These are phyloP conservation scores for Triplophysa tibetana DNA, from an alignment of 2,113 vertebrate genomes.

Conservation along the genomic window DNA sequence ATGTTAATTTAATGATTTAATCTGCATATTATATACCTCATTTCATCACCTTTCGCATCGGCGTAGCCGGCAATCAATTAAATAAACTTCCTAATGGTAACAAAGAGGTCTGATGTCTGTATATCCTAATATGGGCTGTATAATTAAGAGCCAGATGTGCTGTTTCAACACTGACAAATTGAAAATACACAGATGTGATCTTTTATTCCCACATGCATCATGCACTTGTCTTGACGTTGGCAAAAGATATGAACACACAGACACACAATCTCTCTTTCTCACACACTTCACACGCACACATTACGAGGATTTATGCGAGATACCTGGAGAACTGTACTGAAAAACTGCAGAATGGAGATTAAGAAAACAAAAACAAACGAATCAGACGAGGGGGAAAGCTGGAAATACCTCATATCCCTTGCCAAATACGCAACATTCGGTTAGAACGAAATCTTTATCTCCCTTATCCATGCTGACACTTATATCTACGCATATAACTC, in stretches of 20 bases:
- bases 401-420: slow-evolving; percentile 35
- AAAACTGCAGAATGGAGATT: slow-evolving; percentile 30
- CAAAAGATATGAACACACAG: not conserved
- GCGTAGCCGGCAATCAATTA: not conserved
- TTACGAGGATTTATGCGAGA: slow-evolving; percentile 33
- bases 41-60: no score
- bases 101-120: slow-evolving; percentile 37
- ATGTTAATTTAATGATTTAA: not conserved
- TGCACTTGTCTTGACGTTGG: slow-evolving; percentile 35
- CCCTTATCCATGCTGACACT: slow-evolving; percentile 11
- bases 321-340: slow-evolving; percentile 29
- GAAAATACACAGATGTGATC: slow-evolving; percentile 41
- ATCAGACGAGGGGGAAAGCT: not conserved
- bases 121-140: not conserved
- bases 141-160: slow-evolving; percentile 49
- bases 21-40: not conserved
- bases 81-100: not conserved
- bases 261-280: slow-evolving; percentile 6
- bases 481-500: slow-evolving; percentile 28
- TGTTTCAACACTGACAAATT: slow-evolving; percentile 32
- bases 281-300: slow-evolving; percentile 3
- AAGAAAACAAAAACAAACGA: slow-evolving; percentile 41
- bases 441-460: slow-evolving; percentile 4
- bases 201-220: slow-evolving; percentile 36
- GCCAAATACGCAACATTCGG: slow-evolving; percentile 22